Conservation (phyloP, 2,888 invertebrate genomes). For the Cephalotes varians region DNA sequence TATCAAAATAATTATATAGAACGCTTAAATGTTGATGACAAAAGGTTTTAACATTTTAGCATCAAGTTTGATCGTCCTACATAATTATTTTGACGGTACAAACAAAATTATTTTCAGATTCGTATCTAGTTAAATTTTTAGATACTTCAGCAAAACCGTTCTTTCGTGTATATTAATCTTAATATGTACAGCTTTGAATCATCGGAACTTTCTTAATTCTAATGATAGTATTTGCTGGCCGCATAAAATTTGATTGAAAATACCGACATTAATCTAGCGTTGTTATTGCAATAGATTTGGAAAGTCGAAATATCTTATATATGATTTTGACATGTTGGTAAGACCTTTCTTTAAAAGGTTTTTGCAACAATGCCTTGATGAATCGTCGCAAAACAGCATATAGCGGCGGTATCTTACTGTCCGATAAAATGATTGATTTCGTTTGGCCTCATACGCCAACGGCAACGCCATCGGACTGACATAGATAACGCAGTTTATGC, state of each 20-base stretch:
- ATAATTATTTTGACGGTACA: too few relatives aligned
- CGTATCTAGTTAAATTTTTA: too few relatives aligned
- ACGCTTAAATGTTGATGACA: too few relatives aligned
- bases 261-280: not conserved
- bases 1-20: too few relatives aligned
- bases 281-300: not conserved
- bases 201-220: not conserved
- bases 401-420: constrained; percentile 53
- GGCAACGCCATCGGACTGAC: constrained; percentile 37
- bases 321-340: not conserved
- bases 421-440: constrained; percentile 67
- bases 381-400: constrained; percentile 33
- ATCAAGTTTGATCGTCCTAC: too few relatives aligned
- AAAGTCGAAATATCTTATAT: not conserved
- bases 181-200: not conserved
- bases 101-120: too few relatives aligned
- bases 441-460: constrained; percentile 20
- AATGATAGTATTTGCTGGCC: not conserved
- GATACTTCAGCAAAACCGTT: too few relatives aligned
- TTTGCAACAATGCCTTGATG: constrained; percentile 36
- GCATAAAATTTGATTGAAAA: not conserved
- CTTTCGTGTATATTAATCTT: too few relatives aligned
- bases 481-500: constrained; percentile 69
- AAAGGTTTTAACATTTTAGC: too few relatives aligned
- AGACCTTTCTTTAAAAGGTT: constrained; percentile 26